A percentile compares a stretch with the other conserved stretches of the same genome.
Conservation (phyloP, 2,113 vertebrate species). For the Marcusenius ussheri region DNA sequence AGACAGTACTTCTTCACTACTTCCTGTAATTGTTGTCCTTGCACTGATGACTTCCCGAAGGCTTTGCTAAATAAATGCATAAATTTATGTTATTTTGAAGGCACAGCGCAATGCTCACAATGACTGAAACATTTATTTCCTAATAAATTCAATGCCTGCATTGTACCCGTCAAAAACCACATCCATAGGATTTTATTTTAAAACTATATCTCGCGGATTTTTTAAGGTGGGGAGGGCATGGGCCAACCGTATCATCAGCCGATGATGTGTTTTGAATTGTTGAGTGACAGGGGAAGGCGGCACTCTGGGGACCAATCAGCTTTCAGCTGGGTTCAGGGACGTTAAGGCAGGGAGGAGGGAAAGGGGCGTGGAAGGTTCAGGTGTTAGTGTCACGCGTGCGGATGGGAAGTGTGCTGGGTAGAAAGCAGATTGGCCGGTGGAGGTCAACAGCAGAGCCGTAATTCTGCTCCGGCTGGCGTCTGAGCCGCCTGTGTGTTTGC, state of each 20-base stretch:
- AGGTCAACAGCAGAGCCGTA: slow-evolving; percentile 40
- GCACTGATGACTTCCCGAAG: not conserved
- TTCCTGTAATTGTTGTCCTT: not conserved
- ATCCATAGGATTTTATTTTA: not conserved
- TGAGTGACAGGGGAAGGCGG: not conserved
- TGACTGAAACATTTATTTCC: not conserved
- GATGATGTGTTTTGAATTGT: not conserved
- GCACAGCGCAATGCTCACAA: not conserved
- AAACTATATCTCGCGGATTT: not conserved
- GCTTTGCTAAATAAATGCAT: not conserved
- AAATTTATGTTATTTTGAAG: not conserved
- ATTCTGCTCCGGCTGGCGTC: slow-evolving; percentile 34
- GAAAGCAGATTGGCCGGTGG: not conserved
- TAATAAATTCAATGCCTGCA: not conserved
- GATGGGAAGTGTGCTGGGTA: slow-evolving; percentile 8
- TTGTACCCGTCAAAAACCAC: not conserved
- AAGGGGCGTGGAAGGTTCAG: slow-evolving; percentile 33
- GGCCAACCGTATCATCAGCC: not conserved
- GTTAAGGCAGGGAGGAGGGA: not conserved
- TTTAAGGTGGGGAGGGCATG: not conserved
- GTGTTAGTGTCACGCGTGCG: slow-evolving; percentile 34
- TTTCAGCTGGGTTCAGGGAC: not conserved
- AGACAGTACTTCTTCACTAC: not conserved
- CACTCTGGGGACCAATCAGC: not conserved
- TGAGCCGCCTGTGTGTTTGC: not conserved